Conservation (phyloP, 2,113 vertebrate species). For the Pangasianodon hypophthalmus region DNA sequence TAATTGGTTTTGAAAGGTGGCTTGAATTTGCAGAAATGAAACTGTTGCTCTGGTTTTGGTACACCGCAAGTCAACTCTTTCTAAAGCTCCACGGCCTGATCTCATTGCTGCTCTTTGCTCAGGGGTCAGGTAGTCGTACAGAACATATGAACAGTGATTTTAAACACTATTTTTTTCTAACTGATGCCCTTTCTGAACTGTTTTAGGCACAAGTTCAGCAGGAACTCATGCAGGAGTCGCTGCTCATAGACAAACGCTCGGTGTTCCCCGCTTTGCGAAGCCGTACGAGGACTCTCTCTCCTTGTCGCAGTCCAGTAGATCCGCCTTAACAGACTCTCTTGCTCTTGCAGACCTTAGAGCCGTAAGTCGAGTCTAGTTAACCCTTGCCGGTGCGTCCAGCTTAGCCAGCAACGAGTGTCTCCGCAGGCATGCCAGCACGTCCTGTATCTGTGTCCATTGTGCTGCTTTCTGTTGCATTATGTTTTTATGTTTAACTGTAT, state of each 20-base stretch:
- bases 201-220: slow-evolving; percentile 42
- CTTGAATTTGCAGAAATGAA: slow-evolving; percentile 54
- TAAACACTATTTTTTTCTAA: not conserved
- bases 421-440: slow-evolving; percentile 10
- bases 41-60: slow-evolving; percentile 55
- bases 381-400: slow-evolving; percentile 6
- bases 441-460: not conserved
- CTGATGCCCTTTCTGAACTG: slow-evolving; percentile 21
- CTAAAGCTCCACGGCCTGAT: not conserved
- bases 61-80: slow-evolving; percentile 18
- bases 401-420: not conserved
- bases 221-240: slow-evolving; percentile 11
- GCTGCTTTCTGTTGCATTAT: not conserved
- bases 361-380: slow-evolving; percentile 43
- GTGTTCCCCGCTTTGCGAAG: not conserved
- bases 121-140: not conserved
- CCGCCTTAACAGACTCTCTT: slow-evolving; percentile 23
- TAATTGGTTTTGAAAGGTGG: slow-evolving; percentile 40
- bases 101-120: not conserved
- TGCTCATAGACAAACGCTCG: slow-evolving; percentile 20
- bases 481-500: not conserved
- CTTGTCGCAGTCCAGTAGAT: slow-evolving; percentile 22
- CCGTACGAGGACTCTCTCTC: not conserved
- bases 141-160: not conserved
- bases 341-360: slow-evolving; percentile 32